Evolutionary conservation across 1,140 invertebrate species (phyloP), one percentile per base, ranked within the genome.

Genomic region (Halictus rubicundus): DNA sequence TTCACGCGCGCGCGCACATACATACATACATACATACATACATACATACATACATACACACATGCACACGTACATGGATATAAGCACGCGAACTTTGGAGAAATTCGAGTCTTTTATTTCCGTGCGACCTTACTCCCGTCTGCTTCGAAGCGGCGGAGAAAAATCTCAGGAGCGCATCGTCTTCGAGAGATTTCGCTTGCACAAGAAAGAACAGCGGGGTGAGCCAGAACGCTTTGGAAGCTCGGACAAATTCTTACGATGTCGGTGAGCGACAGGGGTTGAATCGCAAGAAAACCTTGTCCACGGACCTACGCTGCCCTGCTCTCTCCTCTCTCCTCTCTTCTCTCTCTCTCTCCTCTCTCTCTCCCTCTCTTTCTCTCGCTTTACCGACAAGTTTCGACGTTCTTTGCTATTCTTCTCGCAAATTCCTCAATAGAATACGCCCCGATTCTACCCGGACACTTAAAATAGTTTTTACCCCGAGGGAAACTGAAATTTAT

Each of bases 101-200:
- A 90, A 90, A 89, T 89, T 86, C 88, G 78, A 87, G 73, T 88
- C 84, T 77, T 89, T 91, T 90, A 90, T 91, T 91, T 91, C 77
- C 87, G 49, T 76, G 65, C 75, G 68, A 71, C 59, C 63, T 76
- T 72, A 59, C 83, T 72, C 74, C 66, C 74, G 71, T 75, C 72
- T 66, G 77, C 73, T 68, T 78, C 81, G 73, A 78, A 88, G 65
- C 79, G 64, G 23, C 52, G 65, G 81, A 82, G 87, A 88, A 88
- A 89, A 89, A 85, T 88, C 82, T 85, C 82, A 89, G 88, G 87
- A 86, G 86, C 84, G 84, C 84, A 72, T 86, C 71, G 66, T 81
- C 86, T 87, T 87, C 81, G 83, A 80, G 81, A 64, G 75, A 83
- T 83, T 77, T 77, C 81, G 68, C 75, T 74, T 70, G 70, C 75